Conservation (phyloP, 1,140 invertebrate genomes). For the Panagrolaimus sp. region DNA sequence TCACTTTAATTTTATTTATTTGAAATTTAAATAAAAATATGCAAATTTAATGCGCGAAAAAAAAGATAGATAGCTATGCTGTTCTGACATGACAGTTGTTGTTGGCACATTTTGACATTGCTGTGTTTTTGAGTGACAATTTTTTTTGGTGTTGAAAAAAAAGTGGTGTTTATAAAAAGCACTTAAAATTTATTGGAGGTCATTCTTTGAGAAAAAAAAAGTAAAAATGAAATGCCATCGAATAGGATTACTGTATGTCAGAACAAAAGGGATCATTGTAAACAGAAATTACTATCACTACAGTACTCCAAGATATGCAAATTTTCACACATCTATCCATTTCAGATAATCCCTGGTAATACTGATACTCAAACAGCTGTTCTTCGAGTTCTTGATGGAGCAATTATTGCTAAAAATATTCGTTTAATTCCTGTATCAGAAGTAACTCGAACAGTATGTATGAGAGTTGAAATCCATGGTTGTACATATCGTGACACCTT, state of each 20-base stretch:
- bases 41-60: neutral
- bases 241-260: no score
- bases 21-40: constrained; percentile 6
- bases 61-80: no score
- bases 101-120: no score
- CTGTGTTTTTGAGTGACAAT: no score
- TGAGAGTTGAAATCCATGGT: constrained; percentile 70
- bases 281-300: no score
- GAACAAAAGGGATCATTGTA: no score
- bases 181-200: no score
- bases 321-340: constrained; percentile 11
- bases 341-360: constrained; percentile 72
- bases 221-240: no score
- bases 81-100: no score
- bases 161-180: no score
- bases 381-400: constrained; percentile 70
- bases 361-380: constrained; percentile 74
- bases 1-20: constrained; percentile 7
- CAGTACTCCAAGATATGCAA: neutral
- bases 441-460: constrained; percentile 75
- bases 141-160: no score
- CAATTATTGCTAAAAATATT: constrained; percentile 72
- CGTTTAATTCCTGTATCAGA: constrained; percentile 76
- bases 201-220: no score
- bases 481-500: constrained; percentile 69